Conservation (phyloP, 2,888 invertebrate species). For the Diaprepes abbreviatus region DNA sequence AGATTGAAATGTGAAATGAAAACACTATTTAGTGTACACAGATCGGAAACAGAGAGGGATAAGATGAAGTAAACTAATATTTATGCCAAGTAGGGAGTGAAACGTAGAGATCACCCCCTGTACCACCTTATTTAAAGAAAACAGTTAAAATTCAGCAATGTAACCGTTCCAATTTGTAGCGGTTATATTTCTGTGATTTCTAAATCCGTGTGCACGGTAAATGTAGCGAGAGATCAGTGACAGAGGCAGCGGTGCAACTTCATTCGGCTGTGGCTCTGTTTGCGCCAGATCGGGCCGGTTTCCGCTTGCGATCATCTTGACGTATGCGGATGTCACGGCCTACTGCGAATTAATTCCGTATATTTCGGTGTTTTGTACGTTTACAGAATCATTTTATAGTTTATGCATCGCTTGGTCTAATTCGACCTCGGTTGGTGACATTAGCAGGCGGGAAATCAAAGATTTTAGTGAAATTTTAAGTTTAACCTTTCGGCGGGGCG, state of each 20-base stretch:
- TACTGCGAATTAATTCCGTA: slow-evolving; percentile 49
- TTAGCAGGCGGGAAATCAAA: slow-evolving; percentile 7
- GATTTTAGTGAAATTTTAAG: slow-evolving; percentile 6
- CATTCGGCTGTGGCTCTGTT: slow-evolving; percentile 35
- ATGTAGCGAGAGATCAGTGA: slow-evolving; percentile 48
- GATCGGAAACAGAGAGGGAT: too few species aligned
- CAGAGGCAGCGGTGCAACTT: slow-evolving; percentile 44
- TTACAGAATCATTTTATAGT: slow-evolving; percentile 49
- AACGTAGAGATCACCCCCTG: too few species aligned
- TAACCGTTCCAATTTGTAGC: slow-evolving; percentile 7
- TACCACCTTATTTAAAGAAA: background rate
- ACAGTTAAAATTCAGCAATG: slow-evolving; percentile 2
- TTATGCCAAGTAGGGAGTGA: too few species aligned
- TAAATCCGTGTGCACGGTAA: slow-evolving; percentile 45
- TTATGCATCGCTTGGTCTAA: slow-evolving; percentile 42
- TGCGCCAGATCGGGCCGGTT: slow-evolving; percentile 41
- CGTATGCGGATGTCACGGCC: slow-evolving; percentile 49
- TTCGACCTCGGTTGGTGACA: slow-evolving; percentile 30
- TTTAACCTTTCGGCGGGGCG: too few species aligned
- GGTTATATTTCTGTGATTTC: slow-evolving; percentile 30
- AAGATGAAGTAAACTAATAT: too few species aligned
- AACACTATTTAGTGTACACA: too few species aligned
- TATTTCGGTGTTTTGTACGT: slow-evolving; percentile 50
- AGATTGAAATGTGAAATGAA: too few species aligned
- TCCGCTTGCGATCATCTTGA: slow-evolving; percentile 48